Evolutionary conservation across 2,113 vertebrate genomes (phyloP).

Genomic region (Propithecus coquereli): DNA sequence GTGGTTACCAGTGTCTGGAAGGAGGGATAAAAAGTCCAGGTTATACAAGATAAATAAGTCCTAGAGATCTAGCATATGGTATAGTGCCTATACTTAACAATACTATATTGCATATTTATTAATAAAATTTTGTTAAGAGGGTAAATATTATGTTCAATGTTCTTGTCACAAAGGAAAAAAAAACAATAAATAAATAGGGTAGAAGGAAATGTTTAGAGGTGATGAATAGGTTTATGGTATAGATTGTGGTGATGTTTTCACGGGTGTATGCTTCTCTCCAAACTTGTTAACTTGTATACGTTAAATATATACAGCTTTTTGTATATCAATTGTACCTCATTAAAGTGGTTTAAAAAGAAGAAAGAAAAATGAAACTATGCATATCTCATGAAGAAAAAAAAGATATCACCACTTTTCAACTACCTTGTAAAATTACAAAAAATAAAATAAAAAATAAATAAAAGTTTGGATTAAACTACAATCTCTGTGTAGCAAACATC

Average conservation of each 20-base stretch:
- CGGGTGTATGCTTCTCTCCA: neutral
- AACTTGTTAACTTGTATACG: neutral
- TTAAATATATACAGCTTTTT: neutral
- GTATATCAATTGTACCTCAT: neutral
- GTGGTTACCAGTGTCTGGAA: neutral
- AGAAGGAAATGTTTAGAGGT: neutral
- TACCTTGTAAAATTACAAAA: neutral
- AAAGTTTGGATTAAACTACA: neutral
- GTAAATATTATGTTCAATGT: neutral
- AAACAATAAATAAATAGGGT: neutral
- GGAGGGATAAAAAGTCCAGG: neutral
- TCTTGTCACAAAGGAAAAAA: neutral
- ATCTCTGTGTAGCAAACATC: neutral
- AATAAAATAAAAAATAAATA: neutral
- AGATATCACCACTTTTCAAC: neutral
- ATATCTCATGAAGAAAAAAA: neutral
- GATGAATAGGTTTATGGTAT: neutral
- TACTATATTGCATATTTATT: neutral
- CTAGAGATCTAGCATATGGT: too few relatives aligned
- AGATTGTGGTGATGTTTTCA: neutral
- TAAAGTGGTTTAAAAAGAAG: neutral
- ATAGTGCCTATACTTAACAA: neutral
- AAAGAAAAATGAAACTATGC: neutral
- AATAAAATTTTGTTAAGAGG: neutral
- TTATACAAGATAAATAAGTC: neutral